Percentiles rank a stretch among this genome's conserved stretches.
Evolutionary conservation across 2,113 vertebrate species (phyloP).

Genomic region (Ranitomeya variabilis): DNA sequence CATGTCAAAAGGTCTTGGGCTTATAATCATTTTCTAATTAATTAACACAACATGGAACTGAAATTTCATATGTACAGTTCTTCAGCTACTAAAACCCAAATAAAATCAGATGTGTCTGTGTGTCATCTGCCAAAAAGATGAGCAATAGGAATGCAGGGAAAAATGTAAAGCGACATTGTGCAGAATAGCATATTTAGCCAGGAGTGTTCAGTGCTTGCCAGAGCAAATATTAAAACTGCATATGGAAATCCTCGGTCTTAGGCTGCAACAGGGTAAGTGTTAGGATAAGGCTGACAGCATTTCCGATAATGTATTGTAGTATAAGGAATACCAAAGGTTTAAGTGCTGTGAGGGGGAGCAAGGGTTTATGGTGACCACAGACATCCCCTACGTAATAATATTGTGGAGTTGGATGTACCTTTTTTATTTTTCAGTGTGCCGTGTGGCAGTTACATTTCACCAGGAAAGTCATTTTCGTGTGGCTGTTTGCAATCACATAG

Average conservation of each 20-base stretch:
- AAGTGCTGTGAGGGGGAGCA: neutral
- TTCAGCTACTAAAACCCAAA: conserved; percentile 41
- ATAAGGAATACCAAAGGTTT: neutral
- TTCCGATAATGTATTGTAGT: neutral
- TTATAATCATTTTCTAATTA: conserved; percentile 43
- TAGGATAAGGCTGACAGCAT: neutral
- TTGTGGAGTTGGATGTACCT: neutral
- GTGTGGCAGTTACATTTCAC: neutral
- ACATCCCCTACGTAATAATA: neutral
- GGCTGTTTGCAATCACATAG: neutral
- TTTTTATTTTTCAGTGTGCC: neutral
- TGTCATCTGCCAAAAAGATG: neutral
- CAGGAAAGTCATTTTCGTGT: neutral
- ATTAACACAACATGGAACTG: conserved; percentile 42
- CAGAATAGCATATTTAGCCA: neutral
- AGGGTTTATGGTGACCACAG: neutral
- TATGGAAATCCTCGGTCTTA: neutral
- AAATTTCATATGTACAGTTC: conserved; percentile 11
- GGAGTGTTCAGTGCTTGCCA: neutral
- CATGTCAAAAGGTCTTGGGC: conserved; percentile 20
- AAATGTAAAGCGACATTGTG: neutral
- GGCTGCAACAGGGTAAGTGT: neutral
- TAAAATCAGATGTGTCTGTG: conserved; percentile 36
- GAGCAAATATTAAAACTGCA: neutral
- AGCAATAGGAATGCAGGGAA: neutral